Conservation (phyloP, 2,113 vertebrate genomes). For the Menura novaehollandiae region DNA sequence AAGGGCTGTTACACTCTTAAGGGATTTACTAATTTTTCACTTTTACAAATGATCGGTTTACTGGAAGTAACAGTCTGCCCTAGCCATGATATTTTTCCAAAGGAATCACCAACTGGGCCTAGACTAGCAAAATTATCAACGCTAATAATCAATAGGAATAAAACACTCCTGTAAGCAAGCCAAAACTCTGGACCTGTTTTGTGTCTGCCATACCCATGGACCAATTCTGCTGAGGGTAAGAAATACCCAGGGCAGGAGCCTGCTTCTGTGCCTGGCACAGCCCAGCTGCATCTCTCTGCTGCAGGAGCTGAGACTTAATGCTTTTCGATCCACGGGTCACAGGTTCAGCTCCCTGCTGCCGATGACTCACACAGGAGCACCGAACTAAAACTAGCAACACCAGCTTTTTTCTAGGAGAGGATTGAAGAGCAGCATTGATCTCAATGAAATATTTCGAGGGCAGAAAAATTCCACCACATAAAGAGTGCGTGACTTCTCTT, state of each 20-base stretch:
- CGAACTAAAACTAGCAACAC: slow-evolving; percentile 39
- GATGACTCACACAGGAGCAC: slow-evolving; percentile 39
- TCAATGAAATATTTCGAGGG: slow-evolving; percentile 58
- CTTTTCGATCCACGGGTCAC: not conserved
- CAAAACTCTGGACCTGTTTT: not conserved
- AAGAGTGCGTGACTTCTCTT: slow-evolving; percentile 53
- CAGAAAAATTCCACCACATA: slow-evolving; percentile 64
- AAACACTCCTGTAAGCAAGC: not conserved
- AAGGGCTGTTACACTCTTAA: not conserved
- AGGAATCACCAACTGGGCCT: not conserved
- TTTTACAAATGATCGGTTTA: not conserved
- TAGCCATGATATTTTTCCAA: not conserved
- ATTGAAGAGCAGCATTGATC: slow-evolving; percentile 51
- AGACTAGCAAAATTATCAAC: not conserved
- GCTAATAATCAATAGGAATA: not conserved
- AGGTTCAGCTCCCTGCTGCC: slow-evolving; percentile 47
- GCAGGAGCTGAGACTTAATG: not conserved
- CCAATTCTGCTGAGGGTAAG: not conserved
- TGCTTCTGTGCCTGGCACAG: not conserved
- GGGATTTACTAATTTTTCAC: not conserved
- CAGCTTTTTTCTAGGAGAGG: slow-evolving; percentile 43
- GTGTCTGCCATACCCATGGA: not conserved
- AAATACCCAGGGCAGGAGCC: not conserved
- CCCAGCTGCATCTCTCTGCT: not conserved
- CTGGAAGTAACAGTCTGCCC: not conserved